Evolutionary conservation across 2,888 invertebrate genomes (phyloP), one percentile per base, ranked within the genome.

Genomic region (Aphodius sticticus): DNA sequence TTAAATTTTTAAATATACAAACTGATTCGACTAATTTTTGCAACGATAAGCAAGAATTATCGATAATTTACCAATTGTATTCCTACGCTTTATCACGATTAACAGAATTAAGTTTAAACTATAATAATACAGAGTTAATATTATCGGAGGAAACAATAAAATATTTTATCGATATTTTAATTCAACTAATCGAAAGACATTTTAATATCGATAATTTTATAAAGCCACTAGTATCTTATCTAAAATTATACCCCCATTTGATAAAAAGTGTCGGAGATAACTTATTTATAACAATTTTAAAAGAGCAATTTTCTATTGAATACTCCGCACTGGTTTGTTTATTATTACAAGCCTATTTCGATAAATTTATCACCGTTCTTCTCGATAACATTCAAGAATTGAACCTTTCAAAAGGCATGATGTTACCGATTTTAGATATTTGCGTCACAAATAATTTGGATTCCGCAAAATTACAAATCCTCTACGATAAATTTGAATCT

Each of bases 241-340:
- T 95, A 16, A 87, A 90, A 80, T 89, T 89, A 77, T 94, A 92
- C 88, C 93, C 94, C 69, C 92, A 93, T 84, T 90, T 93, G 5
- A 85, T 87, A 14, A 86, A 87, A 15, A 86, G 95, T 12, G 87
- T 90, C 15, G 87, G 87, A n/a, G 89, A 92, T 79, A 88, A 92
- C 79, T 93, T 93, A 82, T 88, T 89, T 82, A 89, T 90, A 76
- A 90, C 93, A 80, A 91, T 94, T 82, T 84, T 88, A 76, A 87
- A 90, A 3, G 89, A 89, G n/a, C 90, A 91, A 81, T 85, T 91
- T 14, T 90, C 91, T 78, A 93, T 93, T 85, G 89, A 91, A 0
- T 92, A 92, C 12, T 90, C 92, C 0, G 89, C 91, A 79, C 87
- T 95, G 15, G 92, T 92, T 12, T 88, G 91, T 2, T 88, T 92